Percentiles rank a stretch among this genome's conserved stretches.
phyloP scores from a whole-genome alignment of 1,140 invertebrate species.

The Pachypeltis micranthus region DNA sequence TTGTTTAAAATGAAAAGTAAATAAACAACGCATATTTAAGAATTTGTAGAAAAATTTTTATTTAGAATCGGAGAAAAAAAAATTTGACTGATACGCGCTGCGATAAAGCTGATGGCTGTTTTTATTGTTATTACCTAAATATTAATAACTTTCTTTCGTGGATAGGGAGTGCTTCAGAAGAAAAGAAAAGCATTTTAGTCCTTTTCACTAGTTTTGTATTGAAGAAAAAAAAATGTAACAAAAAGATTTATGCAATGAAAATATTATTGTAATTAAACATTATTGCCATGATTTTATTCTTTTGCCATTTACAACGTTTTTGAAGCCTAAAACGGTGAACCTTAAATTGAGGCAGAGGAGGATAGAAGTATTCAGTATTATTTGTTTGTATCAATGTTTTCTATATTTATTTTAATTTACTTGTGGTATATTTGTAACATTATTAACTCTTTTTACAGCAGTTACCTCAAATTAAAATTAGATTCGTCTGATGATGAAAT shows the following conservation, averaged over 20 bases:
- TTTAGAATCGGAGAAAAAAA: conserved; percentile 14
- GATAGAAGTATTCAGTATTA: too few relatives aligned
- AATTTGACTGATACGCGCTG: conserved; percentile 11
- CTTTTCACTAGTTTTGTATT: conserved; percentile 9
- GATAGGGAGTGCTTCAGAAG: background rate
- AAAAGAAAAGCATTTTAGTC: conserved; percentile 11
- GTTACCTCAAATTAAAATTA: too few relatives aligned
- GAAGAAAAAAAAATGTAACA: background rate
- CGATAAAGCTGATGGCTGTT: conserved; percentile 16
- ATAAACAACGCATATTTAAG: conserved; percentile 1
- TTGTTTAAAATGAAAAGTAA: background rate
- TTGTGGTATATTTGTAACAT: too few relatives aligned
- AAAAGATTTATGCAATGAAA: background rate
- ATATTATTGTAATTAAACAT: background rate
- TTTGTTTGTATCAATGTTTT: too few relatives aligned
- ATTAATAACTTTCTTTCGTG: conserved; percentile 5
- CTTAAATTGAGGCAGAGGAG: too few relatives aligned
- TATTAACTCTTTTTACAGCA: too few relatives aligned
- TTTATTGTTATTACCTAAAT: conserved; percentile 12
- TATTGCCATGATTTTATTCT: background rate
- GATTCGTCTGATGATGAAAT: too few relatives aligned
- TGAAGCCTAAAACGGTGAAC: too few relatives aligned
- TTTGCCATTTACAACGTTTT: too few relatives aligned
- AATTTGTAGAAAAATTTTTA: conserved; percentile 3
- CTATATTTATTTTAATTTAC: too few relatives aligned